Evolutionary conservation across 2,113 vertebrate species (phyloP).

Genomic region (Campylorhamphus procurvoides): DNA sequence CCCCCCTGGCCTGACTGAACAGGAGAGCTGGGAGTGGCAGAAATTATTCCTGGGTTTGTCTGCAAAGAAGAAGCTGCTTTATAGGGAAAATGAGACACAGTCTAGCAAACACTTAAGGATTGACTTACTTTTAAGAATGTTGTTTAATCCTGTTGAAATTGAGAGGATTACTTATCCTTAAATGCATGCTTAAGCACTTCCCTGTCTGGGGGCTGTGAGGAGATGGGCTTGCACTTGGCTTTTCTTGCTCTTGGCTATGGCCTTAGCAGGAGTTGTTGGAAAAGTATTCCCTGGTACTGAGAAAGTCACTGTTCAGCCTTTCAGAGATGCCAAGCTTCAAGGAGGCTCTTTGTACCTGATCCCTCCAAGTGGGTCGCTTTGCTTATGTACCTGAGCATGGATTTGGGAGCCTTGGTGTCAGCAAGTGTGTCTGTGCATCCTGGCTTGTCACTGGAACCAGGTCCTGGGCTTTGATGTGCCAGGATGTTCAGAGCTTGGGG

Average conservation of each 20-base stretch:
- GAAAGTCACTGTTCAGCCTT: neutral
- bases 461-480: neutral
- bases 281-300: neutral
- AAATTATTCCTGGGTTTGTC: neutral
- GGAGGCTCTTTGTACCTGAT: neutral
- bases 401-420: neutral
- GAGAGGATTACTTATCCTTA: constrained; percentile 12
- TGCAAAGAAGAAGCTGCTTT: neutral
- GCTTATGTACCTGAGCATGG: neutral
- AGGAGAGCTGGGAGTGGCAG: neutral
- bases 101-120: constrained; percentile 1
- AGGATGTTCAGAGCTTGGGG: neutral
- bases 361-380: neutral
- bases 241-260: neutral
- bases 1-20: neutral
- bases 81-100: neutral
- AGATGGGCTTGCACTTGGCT: neutral
- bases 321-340: neutral
- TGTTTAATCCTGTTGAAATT: constrained; percentile 38
- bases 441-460: neutral
- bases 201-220: neutral
- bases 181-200: neutral
- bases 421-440: neutral
- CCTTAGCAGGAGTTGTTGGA: neutral
- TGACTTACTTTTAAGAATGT: constrained; percentile 12